Percentiles rank a stretch among this genome's conserved stretches.
phyloP scores from a whole-genome alignment of 2,797 vertebrate species.

The Masticophis lateralis region DNA sequence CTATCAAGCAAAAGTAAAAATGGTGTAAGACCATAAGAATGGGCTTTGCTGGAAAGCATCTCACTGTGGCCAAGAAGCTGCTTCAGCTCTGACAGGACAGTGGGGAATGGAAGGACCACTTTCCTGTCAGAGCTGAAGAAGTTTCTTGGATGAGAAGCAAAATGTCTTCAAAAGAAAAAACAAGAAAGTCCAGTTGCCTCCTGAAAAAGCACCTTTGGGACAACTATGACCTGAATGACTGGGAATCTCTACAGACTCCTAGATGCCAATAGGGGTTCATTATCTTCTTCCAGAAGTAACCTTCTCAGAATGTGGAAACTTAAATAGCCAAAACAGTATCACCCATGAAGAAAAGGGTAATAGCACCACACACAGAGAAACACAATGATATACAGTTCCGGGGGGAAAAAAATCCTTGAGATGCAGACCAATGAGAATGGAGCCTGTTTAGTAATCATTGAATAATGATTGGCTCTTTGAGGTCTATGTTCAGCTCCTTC shows the following conservation, averaged over 20 bases:
- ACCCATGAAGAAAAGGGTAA: background rate
- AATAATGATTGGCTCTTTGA: background rate
- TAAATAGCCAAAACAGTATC: background rate
- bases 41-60: background rate
- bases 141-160: too few species aligned
- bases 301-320: background rate
- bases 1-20: background rate
- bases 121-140: too few species aligned
- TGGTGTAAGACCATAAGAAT: background rate
- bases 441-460: too few species aligned
- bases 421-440: background rate
- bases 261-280: background rate
- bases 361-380: background rate
- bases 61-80: background rate
- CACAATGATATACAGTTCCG: background rate
- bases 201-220: too few species aligned
- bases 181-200: too few species aligned
- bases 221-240: too few species aligned
- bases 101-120: too few species aligned
- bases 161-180: too few species aligned
- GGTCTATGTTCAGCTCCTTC: background rate
- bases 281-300: background rate
- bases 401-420: background rate
- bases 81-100: too few species aligned
- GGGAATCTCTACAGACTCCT: too few species aligned